Evolutionary conservation across 2,797 vertebrate species (phyloP), one percentile per base, ranked within the genome.

Genomic region (Myiotriccus ornatus): DNA sequence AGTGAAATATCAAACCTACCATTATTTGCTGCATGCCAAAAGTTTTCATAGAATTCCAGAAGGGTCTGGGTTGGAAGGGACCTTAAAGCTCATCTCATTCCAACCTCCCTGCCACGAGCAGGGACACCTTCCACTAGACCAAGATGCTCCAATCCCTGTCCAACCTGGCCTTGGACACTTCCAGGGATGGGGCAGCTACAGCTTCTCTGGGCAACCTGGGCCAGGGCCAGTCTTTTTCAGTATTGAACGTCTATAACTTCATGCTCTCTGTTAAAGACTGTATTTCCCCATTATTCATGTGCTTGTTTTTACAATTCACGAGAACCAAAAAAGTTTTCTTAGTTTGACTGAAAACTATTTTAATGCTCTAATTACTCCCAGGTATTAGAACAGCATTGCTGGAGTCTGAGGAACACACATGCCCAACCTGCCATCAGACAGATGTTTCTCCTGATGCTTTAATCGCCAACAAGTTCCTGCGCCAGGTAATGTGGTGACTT

Each of bases 381-480:
- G 99, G 99, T 98, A 99, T 99, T 96, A 98, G 99, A 93, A 98
- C 98, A 14, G 97, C 98, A 46, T 96, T 99, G 44, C 97, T 99
- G 89, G 99, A 99, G 87, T 99, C 99, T 3, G 99, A 99, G 50
- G 98, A 99, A 2, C 99, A 99, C 30, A 97, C 98, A 1, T 99
- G 99, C 94, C 99, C 99, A 62, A 99, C 99, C 1, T 99, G 99
- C 93, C 97, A 98, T 97, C 98, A 99, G 35, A 98, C 98, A 6
- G 98, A 99, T 20, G 99, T 99, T 85, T 99, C 99, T 52, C 99
- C 99, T 17, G 99, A 99, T 90, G 98, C 98, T 83, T 97, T 99
- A 96, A 99, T 99, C 57, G 99, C 99, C 92, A 99, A 99, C 96
- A 99, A 99, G 96, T 99, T 99, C 94, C 98, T 99, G 64, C 98